Evolutionary conservation across 1,140 invertebrate genomes (phyloP), one percentile per base, ranked within the genome.

Genomic region (Atopsyche davidsoni): DNA sequence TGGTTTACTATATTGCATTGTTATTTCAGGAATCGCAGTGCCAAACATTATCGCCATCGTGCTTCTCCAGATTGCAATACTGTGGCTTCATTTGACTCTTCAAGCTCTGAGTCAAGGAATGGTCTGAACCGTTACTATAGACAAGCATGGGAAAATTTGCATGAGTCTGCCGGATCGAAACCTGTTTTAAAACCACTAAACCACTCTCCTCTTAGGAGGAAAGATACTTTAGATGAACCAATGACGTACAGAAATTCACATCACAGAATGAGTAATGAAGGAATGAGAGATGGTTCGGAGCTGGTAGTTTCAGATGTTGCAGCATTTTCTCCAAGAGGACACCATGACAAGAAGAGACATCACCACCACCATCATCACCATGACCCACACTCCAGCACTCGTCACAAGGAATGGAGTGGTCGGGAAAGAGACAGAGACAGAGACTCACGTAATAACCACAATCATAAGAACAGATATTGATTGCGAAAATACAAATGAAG

Each of bases 91-190:
- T 86, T 89, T 60, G 87, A 89, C 61, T 89, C 87, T 40, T 86
- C 86, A 48, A 85, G 85, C 39, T 89, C 87, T 0, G 88, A 90
- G 59, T 87, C 87, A 11, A 77, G 88, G 32, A 80, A 80, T 59
- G 82, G 89, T 24, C 73, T 93, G 42, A 92, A 91, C 66, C 81
- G 88, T 58, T 82, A 75, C 60, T 94, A 94, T 69, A 79, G 88
- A 13, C 85, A 90, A 65, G 90, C 90, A 3, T 94, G 91, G 91
- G 89, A 92, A 62, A 92, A 93, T 65, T 75, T 94, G 3, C 88
- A 92, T 63, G 86, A 91, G 68, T 85, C 85, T 11, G 78, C 86
- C 9, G 79, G 81, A 18, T 77, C 77, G 35, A 80, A 80, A 61
- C 68, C 76, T 10, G 73, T 72, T 48, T 63, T 67, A 44, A 66